Evolutionary conservation across 2,888 invertebrate genomes (phyloP), one percentile per base, ranked within the genome.

Genomic region (Pollenia griseotomentosa): DNA sequence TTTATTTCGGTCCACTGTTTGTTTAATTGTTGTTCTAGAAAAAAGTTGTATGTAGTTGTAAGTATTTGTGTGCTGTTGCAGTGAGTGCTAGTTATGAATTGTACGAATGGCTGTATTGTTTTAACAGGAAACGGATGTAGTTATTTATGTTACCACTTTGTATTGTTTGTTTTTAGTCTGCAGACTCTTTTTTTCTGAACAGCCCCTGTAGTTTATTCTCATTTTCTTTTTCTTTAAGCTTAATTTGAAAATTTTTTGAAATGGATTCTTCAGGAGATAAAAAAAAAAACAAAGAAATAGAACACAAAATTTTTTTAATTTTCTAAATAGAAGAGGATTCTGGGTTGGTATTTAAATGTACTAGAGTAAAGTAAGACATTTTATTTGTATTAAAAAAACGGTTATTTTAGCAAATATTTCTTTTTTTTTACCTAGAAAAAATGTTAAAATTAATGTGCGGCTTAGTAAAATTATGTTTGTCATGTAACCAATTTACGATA

Each of bases 91-190:
- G 55, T 77, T 66, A 66, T 16, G 44, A 48, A 42, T 53, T 53
- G 40, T n/a, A 77, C 2, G 51, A 16, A 40, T 46, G 73, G 19
- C 42, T 16, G 44, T 66, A 51, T 71, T 61, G 70, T 80, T 81
- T 44, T 44, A 86, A 75, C 83, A 63, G 86, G 86, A 86, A 79
- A 74, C 79, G 86, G 83, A 86, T 83, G 79, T 59, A 79, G 78
- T 86, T 83, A 83, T 86, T 86, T 83, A 86, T 86, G 82, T 83
- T 73, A 63, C 73, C 79, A 86, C 63, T 86, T 82, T 83, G 48
- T 74, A 63, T 86, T 79, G 66, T 82, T 77, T 82, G 74, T 74
- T 74, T 79, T 53, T 61, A n/a, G 16, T 77, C 51, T 55, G 23
- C 42, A 61, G 51, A 42, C 55, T 61, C 40, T 33, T 14, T 16